Base-by-base conservation (phyloP, 1,140 invertebrate genomes). In the Drosophila arizonae region DNA sequence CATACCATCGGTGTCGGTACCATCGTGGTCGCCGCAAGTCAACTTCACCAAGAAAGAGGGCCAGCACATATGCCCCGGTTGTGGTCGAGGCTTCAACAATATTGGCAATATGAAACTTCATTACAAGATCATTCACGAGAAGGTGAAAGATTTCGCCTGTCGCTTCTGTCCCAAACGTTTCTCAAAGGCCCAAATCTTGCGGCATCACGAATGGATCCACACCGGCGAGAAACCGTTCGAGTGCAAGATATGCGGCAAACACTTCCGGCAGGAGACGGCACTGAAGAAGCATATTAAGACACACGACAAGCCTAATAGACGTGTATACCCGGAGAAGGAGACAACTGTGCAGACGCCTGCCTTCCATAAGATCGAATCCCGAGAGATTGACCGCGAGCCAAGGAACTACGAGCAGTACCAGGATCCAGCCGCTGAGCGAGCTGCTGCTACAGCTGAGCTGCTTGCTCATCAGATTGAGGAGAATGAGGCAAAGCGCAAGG, bases 161-260 rank as follows among this genome's bases (percentile, higher is more conserved):
- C 71, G 89, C 1, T 91, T 90, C 69, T 91, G 90, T 65, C 79
- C 88, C 41, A 87, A 89, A 50, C 74, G 86, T 8, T 91, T 91
- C 71, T 90, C 90, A 6, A 91, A 91, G 58, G 90, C 90, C 1
- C 90, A 91, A 56, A 91, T 91, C 4, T 60, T 91, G 39, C 90
- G 90, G 9, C 90, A 91, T 63, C 90, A 91, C 51, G 89, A 91
- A 57, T 91, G 90, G 90, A 91, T 89, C 0, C 90, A 91, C 45
- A 91, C 90, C 51, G 95, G 95, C 6, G 90, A 91, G 51, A 91
- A 91, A 28, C 90, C 90, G 1, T 90, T 90, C 57, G 90, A 90
- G 68, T 91, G 90, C 65, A 84, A 80, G 57, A 77, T 81, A 8
- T 91, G 90, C 45, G 77, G 77, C 30, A 91, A 89, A 33, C 82